Base-by-base conservation (phyloP, 2,797 vertebrate species). In the Brachymystax lenok region DNA sequence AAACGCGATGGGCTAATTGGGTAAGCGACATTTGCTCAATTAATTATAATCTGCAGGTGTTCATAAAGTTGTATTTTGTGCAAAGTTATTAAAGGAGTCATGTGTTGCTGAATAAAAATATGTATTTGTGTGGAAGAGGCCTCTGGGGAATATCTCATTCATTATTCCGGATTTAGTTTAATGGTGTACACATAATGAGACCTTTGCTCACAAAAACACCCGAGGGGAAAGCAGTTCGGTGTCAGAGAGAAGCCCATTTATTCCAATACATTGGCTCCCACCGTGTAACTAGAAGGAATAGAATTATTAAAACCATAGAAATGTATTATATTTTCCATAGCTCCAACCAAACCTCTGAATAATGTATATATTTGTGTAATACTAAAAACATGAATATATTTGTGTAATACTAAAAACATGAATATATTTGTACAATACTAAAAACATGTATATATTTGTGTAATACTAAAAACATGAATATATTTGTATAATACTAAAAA, bases 151-250 rank as follows among this genome's bases (percentile, higher is more conserved):
- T 82, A 87, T 89, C 85, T 86, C 69, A 84, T 85, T 92, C 80
- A 89, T 88, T 86, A 85, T 84, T 90, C 83, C 86, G 87, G 88
- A 91, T 86, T 87, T 77, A 69, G 85, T 89, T 90, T 84, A 72
- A 82, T 64, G 85, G 84, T 46, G 69, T 77, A 89, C 87, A 88
- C 85, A 84, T 82, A 80, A 68, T 69, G 64, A 77, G 69, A 74
- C 74, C 69, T 69, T 75, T 75, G 76, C 40, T 56, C 69, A 21
- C 24, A 68, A 69, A 82, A 73, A 75, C 46, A 8, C 0, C 5
- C 0, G 14, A 2, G 12, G 10, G 40, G 40, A 46, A 46, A 46
- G 10, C 10, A 46, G 40, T 46, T 46, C 40, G 3, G 40, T 46
- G 30, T 73, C 59, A 72, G 10, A 46, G 10, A 12, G 54, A 17